Evolutionary conservation across 2,888 invertebrate species (phyloP).

Genomic region (Drosophila demipolita): DNA sequence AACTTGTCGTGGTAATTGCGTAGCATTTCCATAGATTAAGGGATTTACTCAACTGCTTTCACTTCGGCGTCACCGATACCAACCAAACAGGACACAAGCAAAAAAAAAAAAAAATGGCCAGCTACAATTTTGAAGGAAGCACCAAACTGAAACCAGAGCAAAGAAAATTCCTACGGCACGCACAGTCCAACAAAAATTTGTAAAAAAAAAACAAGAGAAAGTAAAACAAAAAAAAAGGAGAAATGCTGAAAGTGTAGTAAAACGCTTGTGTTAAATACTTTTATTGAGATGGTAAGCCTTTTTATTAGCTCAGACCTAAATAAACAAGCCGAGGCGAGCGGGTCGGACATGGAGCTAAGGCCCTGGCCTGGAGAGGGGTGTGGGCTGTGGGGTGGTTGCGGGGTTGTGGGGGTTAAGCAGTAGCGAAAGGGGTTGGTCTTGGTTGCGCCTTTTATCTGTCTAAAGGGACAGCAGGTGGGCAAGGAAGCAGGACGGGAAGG

Average conservation of each 20-base stretch:
- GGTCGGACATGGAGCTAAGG: constrained; percentile 50
- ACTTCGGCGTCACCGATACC: constrained; percentile 65
- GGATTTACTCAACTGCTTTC: constrained; percentile 77
- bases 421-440: constrained; percentile 27
- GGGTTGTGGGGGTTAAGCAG: not conserved
- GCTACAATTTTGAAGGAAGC: constrained; percentile 27
- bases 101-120: constrained; percentile 43
- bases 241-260: constrained; percentile 80
- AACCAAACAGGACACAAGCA: constrained; percentile 16
- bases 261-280: constrained; percentile 85
- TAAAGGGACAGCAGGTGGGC: constrained; percentile 47
- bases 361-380: constrained; percentile 6
- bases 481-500: not conserved
- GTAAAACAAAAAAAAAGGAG: constrained; percentile 36
- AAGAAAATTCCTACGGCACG: constrained; percentile 54
- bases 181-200: constrained; percentile 26
- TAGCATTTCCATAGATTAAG: constrained; percentile 84
- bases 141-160: constrained; percentile 54
- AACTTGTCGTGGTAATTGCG: constrained; percentile 83
- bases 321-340: constrained; percentile 65
- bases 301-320: constrained; percentile 82
- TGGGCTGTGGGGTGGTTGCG: not conserved
- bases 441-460: constrained; percentile 64
- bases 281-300: constrained; percentile 85
- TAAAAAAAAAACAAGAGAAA: constrained; percentile 14